A percentile compares a stretch with the other conserved stretches of the same genome.
Conservation (phyloP, 2,888 invertebrate genomes). For the Hypena proboscidalis region DNA sequence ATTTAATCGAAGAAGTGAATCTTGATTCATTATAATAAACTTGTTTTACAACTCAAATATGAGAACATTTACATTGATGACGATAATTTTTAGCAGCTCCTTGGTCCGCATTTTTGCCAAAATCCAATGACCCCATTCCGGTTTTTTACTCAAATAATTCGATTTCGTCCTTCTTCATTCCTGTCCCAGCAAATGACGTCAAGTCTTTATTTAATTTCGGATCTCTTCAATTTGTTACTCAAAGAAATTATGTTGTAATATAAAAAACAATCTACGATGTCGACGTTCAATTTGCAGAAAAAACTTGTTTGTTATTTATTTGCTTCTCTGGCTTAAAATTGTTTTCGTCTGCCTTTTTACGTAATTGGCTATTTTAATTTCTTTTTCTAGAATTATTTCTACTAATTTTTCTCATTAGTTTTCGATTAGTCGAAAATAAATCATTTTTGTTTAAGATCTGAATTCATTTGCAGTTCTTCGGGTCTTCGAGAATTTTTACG, state of each 20-base stretch:
- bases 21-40: no score
- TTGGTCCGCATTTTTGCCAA: conserved; percentile 14
- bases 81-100: conserved; percentile 9
- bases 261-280: conserved; percentile 16
- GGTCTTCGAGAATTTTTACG: no score
- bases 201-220: conserved; percentile 27
- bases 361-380: conserved; percentile 20
- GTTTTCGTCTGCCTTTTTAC: conserved; percentile 13
- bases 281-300: conserved; percentile 18
- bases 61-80: conserved; percentile 1
- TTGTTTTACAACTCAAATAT: no score
- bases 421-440: conserved; percentile 13
- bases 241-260: conserved; percentile 15
- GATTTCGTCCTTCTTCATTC: conserved; percentile 16
- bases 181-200: conserved; percentile 32
- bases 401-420: conserved; percentile 3
- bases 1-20: no score
- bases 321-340: conserved; percentile 15
- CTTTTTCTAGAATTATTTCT: neutral
- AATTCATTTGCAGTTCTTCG: no score
- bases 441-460: neutral
- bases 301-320: conserved; percentile 25
- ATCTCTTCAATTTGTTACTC: conserved; percentile 27
- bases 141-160: conserved; percentile 33
- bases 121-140: conserved; percentile 28